phyloP scores from a whole-genome alignment of 37 sponge, comb jelly and placozoan species.

The Hormiphora californensis region DNA sequence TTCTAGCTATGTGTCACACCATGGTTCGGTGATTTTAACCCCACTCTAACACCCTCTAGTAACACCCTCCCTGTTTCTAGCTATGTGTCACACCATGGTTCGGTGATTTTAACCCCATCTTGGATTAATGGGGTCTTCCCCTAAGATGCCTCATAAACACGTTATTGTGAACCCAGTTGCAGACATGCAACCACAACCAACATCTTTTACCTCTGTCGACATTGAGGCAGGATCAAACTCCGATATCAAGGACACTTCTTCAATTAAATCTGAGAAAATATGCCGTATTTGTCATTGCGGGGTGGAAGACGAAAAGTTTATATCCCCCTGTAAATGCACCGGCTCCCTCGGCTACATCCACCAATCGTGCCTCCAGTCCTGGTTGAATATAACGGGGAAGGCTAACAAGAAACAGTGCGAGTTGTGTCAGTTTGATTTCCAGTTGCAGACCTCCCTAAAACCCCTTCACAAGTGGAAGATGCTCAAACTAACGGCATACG shows the following conservation, averaged over 20 bases:
- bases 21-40: too few relatives aligned
- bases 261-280: slow-evolving; percentile 52
- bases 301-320: slow-evolving; percentile 39
- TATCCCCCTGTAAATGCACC: slow-evolving; percentile 45
- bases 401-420: slow-evolving; percentile 54
- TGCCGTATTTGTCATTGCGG: slow-evolving; percentile 46
- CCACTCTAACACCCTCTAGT: too few relatives aligned
- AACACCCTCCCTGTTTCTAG: too few relatives aligned
- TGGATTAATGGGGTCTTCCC: slow-evolving; percentile 20
- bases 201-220: too few relatives aligned
- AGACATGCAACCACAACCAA: neutral
- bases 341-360: slow-evolving; percentile 33
- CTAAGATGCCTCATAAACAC: slow-evolving; percentile 42
- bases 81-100: too few relatives aligned
- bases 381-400: slow-evolving; percentile 40
- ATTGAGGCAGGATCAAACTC: slow-evolving; percentile 35
- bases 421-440: slow-evolving; percentile 34
- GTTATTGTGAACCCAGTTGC: slow-evolving; percentile 40
- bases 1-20: too few relatives aligned
- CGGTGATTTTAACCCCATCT: too few relatives aligned
- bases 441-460: slow-evolving; percentile 21
- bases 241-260: slow-evolving; percentile 38
- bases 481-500: slow-evolving; percentile 35
- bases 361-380: slow-evolving; percentile 41
- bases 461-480: slow-evolving; percentile 50